Percentiles rank a stretch among this genome's conserved stretches.
Conservation (phyloP, 1,140 invertebrate species). For the Nixonia krombeini region DNA sequence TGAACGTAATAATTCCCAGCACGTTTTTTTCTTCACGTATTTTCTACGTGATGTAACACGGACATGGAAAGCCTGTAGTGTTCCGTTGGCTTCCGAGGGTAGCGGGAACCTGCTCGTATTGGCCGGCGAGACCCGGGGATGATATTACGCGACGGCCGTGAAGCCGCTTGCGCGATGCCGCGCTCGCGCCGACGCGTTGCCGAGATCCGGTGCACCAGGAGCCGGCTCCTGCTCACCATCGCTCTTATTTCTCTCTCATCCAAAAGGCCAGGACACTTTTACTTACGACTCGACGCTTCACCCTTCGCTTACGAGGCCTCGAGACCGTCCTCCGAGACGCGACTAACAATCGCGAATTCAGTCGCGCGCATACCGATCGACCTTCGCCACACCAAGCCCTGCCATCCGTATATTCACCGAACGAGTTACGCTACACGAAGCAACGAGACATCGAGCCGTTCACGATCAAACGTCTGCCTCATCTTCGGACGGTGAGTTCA, state of each 20-base stretch:
- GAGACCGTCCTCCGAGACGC: constrained; percentile 3
- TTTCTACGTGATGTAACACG: not conserved
- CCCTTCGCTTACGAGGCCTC: constrained; percentile 24
- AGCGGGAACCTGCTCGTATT: constrained; percentile 30
- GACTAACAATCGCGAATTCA: not conserved
- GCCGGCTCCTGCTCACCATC: constrained; percentile 51
- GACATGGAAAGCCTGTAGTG: constrained; percentile 1
- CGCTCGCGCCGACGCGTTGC: constrained; percentile 57
- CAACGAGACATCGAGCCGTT: not conserved
- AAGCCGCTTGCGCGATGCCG: constrained; percentile 51
- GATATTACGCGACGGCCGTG: constrained; percentile 50
- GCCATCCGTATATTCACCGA: too few species aligned
- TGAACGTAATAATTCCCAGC: too few species aligned
- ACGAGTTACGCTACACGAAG: too few species aligned
- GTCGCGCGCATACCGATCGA: not conserved
- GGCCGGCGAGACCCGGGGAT: constrained; percentile 45
- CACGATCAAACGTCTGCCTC: not conserved
- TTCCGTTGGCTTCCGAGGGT: constrained; percentile 30
- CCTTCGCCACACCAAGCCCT: too few species aligned
- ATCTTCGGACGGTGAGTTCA: not conserved
- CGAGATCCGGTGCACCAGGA: constrained; percentile 54
- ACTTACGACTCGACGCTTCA: constrained; percentile 32
- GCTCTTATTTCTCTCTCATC: constrained; percentile 49
- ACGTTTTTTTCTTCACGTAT: not conserved
- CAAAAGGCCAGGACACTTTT: constrained; percentile 44